Conservation (phyloP, 2,113 vertebrate genomes). For the Hydrochoerus hydrochaeris region DNA sequence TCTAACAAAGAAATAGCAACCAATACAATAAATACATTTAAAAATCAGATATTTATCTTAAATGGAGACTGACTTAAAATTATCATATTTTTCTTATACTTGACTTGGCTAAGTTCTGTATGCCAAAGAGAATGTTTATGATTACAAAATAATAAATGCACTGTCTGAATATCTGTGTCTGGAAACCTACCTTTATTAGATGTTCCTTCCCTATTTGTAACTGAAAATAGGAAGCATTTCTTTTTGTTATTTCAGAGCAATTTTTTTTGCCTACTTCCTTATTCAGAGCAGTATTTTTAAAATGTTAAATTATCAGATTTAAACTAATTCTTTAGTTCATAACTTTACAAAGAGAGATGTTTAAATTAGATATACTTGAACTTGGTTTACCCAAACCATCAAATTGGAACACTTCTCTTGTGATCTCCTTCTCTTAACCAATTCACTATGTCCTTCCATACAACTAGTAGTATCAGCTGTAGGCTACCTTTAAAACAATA, state of each 20-base stretch:
- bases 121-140: constrained; percentile 1
- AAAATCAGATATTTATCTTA: constrained; percentile 45
- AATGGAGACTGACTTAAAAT: neutral
- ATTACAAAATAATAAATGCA: constrained; percentile 24
- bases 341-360: neutral
- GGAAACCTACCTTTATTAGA: constrained; percentile 31
- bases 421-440: neutral
- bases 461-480: neutral
- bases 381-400: neutral
- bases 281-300: constrained; percentile 55
- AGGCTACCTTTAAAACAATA: constrained; percentile 16
- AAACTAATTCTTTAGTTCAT: constrained; percentile 14
- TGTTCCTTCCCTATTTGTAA: constrained; percentile 52
- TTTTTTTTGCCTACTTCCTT: neutral
- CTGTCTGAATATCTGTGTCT: constrained; percentile 12
- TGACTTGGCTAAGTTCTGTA: constrained; percentile 9
- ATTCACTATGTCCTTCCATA: neutral
- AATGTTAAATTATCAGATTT: constrained; percentile 36
- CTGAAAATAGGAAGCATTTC: neutral
- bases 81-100: neutral
- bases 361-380: constrained; percentile 48
- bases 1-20: constrained; percentile 37
- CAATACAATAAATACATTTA: constrained; percentile 43
- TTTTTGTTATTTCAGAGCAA: constrained; percentile 48
- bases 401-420: constrained; percentile 20